These are phyloP conservation scores for Muntiacus muntjak DNA, from an alignment of 2,113 vertebrate genomes.

Conservation along the genomic window DNA sequence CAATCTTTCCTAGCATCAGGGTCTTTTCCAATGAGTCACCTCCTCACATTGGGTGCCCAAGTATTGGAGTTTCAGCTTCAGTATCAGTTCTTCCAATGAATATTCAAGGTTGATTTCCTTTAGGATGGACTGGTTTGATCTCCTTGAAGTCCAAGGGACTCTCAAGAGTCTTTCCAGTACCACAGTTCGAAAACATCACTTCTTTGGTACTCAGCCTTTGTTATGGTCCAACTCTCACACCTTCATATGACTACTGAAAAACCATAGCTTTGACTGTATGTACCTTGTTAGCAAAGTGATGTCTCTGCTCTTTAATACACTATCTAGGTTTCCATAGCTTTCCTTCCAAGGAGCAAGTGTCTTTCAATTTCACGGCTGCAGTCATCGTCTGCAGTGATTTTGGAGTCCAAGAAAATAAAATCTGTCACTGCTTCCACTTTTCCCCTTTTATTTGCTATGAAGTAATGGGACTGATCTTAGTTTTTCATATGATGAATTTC, in stretches of 20 bases:
- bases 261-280: neutral
- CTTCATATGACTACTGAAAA: neutral
- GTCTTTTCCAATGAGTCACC: neutral
- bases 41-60: neutral
- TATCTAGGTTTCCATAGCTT: neutral
- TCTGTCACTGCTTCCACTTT: neutral
- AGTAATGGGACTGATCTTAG: neutral
- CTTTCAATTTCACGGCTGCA: neutral
- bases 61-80: neutral
- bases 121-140: neutral
- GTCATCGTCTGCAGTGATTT: neutral
- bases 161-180: neutral
- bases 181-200: neutral
- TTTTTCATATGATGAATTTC: neutral
- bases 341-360: neutral
- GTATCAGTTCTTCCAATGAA: neutral
- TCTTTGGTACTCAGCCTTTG: neutral
- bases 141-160: neutral
- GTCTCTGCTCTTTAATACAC: neutral
- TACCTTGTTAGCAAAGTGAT: neutral
- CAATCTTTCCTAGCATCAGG: neutral
- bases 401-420: neutral
- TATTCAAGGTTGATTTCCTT: neutral
- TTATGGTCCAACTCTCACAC: neutral
- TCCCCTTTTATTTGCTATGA: neutral